Evolutionary conservation across 2,797 vertebrate genomes (phyloP), one percentile per base, ranked within the genome.

Genomic region (Spinus olivaceus): DNA sequence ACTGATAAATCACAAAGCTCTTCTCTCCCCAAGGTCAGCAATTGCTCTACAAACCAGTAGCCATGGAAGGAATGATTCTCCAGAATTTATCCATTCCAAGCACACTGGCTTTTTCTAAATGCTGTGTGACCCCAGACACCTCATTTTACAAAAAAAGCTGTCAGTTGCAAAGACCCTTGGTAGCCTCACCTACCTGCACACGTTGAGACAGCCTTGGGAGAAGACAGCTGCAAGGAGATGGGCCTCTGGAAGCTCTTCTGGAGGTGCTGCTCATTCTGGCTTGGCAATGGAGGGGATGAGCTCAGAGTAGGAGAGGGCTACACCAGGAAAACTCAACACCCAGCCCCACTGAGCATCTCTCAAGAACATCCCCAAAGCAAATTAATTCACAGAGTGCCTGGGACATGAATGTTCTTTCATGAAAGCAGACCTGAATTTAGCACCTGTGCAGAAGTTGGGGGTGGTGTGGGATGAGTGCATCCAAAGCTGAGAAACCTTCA

Each of bases 211-310:
- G 19, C 77, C 94, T 95, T 65, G 39, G 97, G 91, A 84, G 97
- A 98, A 91, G 97, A 93, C 56, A 98, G 96, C 90, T 98, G 97
- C 78, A 98, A 97, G 12, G 84, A 95, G 87, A 95, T 96, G 21
- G 90, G 88, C 54, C 83, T 97, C 92, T 96, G 98, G 86, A 98
- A 95, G 47, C 97, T 96, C 89, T 96, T 98, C 30, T 63, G 23
- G 73, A 72, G 27, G 11, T 22, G 25, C 33, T 60, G 53, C 39
- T 72, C 67, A 87, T 97, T 95, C 96, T 96, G 72, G 71, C 97
- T 98, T 98, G 84, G 37, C 81, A 94, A 59, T 10, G 6, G 66
- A 79, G 33, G 16, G 32, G 9, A 46, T 69, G 22, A 80, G 20
- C 39, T 86, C 30, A 87, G 22, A 41, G 20, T 22, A 57, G 20